phyloP scores from a whole-genome alignment of 1,140 invertebrate species.

The Macrosteles quadrilineatus region DNA sequence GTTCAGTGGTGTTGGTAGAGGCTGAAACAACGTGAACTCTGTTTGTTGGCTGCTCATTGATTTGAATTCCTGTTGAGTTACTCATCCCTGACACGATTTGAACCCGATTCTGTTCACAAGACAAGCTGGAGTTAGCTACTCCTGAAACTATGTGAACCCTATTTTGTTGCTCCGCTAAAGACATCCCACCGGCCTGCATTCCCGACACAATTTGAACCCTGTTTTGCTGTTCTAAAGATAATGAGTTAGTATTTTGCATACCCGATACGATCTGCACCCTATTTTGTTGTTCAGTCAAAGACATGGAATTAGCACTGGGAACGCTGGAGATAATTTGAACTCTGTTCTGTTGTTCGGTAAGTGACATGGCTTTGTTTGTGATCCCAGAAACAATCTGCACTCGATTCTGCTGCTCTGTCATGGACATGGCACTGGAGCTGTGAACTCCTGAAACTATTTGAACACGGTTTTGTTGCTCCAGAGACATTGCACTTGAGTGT shows the following conservation, averaged over 20 bases:
- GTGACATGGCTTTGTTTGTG: constrained; percentile 32
- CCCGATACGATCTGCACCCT: constrained; percentile 37
- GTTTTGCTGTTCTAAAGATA: constrained; percentile 39
- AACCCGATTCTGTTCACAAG: constrained; percentile 36
- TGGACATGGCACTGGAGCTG: constrained; percentile 33
- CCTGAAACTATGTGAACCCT: constrained; percentile 36
- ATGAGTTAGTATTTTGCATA: constrained; percentile 35
- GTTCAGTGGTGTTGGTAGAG: constrained; percentile 13
- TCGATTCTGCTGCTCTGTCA: constrained; percentile 38
- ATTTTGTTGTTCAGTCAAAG: constrained; percentile 37
- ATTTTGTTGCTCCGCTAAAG: constrained; percentile 31
- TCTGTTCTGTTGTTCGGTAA: constrained; percentile 39
- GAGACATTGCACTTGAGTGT: constrained; percentile 35
- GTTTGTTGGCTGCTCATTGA: constrained; percentile 33
- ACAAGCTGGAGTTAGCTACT: constrained; percentile 35
- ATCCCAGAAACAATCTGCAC: constrained; percentile 37
- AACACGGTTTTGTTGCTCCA: constrained; percentile 38
- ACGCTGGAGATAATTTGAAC: constrained; percentile 34
- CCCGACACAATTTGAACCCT: constrained; percentile 33
- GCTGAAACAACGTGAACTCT: constrained; percentile 30
- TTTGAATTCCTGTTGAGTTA: constrained; percentile 24
- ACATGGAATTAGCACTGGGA: constrained; percentile 32
- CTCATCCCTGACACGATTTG: constrained; percentile 35
- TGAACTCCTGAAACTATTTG: constrained; percentile 39
- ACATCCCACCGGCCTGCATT: constrained; percentile 22